Evolutionary conservation across 2,113 vertebrate species (phyloP).

Genomic region (Seriola aureovittata): DNA sequence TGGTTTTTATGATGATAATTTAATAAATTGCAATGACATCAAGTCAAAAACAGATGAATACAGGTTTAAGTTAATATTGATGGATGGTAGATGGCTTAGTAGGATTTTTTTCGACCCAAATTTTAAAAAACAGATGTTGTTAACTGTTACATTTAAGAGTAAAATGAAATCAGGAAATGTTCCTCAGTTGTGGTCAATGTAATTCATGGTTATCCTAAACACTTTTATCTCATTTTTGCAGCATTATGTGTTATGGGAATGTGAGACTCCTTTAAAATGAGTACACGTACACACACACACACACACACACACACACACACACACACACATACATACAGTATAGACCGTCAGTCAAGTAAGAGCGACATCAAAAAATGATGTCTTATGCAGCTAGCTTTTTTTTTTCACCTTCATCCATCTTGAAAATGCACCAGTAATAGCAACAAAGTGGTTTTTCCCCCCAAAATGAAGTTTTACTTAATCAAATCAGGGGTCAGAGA

Average conservation of each 20-base stretch:
- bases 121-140: constrained; percentile 41
- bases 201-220: constrained; percentile 79
- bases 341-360: constrained; percentile 68
- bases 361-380: constrained; percentile 81
- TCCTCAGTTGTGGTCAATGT: constrained; percentile 74
- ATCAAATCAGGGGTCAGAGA: constrained; percentile 86
- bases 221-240: constrained; percentile 81
- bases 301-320: constrained; percentile 24
- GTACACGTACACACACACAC: constrained; percentile 26
- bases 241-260: constrained; percentile 76
- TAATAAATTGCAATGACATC: constrained; percentile 29
- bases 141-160: constrained; percentile 36
- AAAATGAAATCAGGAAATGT: constrained; percentile 79
- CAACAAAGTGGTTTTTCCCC: constrained; percentile 87
- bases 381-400: constrained; percentile 65
- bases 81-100: not conserved
- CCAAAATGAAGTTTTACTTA: constrained; percentile 86
- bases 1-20: constrained; percentile 29
- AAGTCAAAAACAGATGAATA: constrained; percentile 11
- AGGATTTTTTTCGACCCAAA: constrained; percentile 7
- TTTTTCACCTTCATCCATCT: constrained; percentile 74
- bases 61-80: constrained; percentile 20
- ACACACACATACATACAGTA: constrained; percentile 32
- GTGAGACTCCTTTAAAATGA: constrained; percentile 74
- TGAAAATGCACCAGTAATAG: constrained; percentile 86